Base-by-base conservation (phyloP, 2,797 vertebrate species). In the Galaxias olidus region DNA sequence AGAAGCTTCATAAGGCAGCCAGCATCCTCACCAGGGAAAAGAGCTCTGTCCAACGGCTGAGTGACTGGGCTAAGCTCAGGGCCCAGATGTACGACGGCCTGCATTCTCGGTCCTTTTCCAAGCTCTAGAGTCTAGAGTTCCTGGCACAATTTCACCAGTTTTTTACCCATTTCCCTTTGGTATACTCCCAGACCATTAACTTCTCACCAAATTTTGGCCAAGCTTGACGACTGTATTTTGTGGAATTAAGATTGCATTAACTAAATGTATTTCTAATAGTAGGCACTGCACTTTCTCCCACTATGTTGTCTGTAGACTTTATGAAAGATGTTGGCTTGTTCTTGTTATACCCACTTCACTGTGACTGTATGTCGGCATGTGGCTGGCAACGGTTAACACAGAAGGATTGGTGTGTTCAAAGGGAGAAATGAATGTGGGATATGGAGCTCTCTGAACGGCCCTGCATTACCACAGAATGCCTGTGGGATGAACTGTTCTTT, bases 1-100 rank as follows among this genome's bases (percentile, higher is more conserved):
- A 94, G 66, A 99, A 99, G 86, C 86, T 99, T 77, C 90, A 80
- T 76, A 96, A 92, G 84, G 94, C 94, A 42, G 91, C 93, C 52
- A 77, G 84, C 80, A 91, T 94, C 78, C 84, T 98, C 80, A 88
- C 76, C 46, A 92, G 87, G 80, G 94, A 97, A 74, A 98, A 96
- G 89, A 88, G 88, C 79, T 71, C 92, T 64, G 66, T 91, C 56
- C 96, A 96, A 85, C 93, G 84, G 80, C 65, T 96, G 81, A 77
- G 83, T 4, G 95, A 98, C 46, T 98, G 96, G 96, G 70, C 92
- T 72, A 92, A 77, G 73, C 88, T 96, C 73, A 94, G 93, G 84
- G 87, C 82, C 1, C 90, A 96, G 76, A 98, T 96, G 96, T 96
- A 93, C 15, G 90, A 92, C 73, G 88, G 91, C 61, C 79, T 92